Conservation (phyloP, 2,888 invertebrate genomes). For the Netelia virgata region DNA sequence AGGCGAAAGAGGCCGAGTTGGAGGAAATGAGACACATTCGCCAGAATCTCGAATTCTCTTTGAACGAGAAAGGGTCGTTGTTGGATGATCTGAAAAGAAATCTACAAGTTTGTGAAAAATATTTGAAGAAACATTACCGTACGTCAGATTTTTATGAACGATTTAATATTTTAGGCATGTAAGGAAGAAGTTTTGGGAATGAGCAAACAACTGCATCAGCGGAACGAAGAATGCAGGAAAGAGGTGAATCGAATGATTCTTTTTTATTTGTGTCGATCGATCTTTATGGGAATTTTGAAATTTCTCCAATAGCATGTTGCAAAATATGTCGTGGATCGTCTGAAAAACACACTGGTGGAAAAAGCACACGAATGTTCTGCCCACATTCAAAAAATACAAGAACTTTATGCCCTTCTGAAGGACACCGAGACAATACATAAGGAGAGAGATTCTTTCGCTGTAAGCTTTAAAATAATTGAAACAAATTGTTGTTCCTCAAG, state of each 20-base stretch:
- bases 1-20: constrained; percentile 78
- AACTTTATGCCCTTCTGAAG: constrained; percentile 67
- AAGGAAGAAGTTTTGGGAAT: constrained; percentile 70
- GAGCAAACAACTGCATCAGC: constrained; percentile 67
- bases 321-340: constrained; percentile 70
- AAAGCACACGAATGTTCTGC: constrained; percentile 69
- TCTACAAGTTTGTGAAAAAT: constrained; percentile 35
- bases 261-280: neutral
- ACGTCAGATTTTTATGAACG: neutral
- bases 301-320: constrained; percentile 66
- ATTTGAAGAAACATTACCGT: neutral
- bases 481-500: neutral
- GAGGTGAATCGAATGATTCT: constrained; percentile 70
- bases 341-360: constrained; percentile 73
- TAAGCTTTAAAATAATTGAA: constrained; percentile 60
- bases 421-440: constrained; percentile 68
- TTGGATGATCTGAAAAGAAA: constrained; percentile 67
- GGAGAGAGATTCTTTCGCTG: constrained; percentile 75
- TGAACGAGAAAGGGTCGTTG: constrained; percentile 70
- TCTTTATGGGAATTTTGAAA: neutral
- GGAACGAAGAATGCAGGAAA: constrained; percentile 69
- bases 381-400: constrained; percentile 74
- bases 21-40: constrained; percentile 74
- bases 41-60: constrained; percentile 69
- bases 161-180: constrained; percentile 67